Percentiles rank a stretch among this genome's conserved stretches.
These are phyloP conservation scores for Silurus asotus DNA, from an alignment of 2,113 vertebrate species.

Conservation along the genomic window DNA sequence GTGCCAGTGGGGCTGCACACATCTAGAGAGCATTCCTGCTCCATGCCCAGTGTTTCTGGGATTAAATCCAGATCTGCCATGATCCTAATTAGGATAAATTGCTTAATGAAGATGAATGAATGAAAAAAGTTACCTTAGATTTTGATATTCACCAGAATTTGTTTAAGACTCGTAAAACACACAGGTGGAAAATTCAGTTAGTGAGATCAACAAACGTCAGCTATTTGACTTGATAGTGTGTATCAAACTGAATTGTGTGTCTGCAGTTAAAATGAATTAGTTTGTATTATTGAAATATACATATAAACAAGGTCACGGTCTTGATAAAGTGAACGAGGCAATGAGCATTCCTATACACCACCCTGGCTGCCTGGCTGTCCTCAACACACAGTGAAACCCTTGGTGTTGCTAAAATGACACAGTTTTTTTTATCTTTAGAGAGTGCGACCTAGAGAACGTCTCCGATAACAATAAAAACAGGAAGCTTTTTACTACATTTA, in stretches of 20 bases:
- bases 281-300: not conserved
- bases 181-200: not conserved
- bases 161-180: not conserved
- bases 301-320: not conserved
- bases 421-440: not conserved
- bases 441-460: too few species aligned
- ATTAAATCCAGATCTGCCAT: not conserved
- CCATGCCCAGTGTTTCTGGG: not conserved
- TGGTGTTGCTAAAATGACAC: not conserved
- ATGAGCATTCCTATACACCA: not conserved
- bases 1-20: too few species aligned
- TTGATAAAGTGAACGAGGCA: not conserved
- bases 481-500: not conserved
- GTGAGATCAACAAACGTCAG: not conserved
- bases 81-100: not conserved
- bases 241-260: not conserved
- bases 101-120: not conserved
- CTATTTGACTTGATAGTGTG: not conserved
- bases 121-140: too few species aligned
- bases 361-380: not conserved
- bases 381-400: not conserved
- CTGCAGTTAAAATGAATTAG: not conserved
- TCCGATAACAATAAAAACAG: not conserved
- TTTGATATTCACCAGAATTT: not conserved
- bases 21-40: not conserved